These are phyloP conservation scores for Eretmochelys imbricata DNA, from an alignment of 2,113 vertebrate species.

Conservation along the genomic window DNA sequence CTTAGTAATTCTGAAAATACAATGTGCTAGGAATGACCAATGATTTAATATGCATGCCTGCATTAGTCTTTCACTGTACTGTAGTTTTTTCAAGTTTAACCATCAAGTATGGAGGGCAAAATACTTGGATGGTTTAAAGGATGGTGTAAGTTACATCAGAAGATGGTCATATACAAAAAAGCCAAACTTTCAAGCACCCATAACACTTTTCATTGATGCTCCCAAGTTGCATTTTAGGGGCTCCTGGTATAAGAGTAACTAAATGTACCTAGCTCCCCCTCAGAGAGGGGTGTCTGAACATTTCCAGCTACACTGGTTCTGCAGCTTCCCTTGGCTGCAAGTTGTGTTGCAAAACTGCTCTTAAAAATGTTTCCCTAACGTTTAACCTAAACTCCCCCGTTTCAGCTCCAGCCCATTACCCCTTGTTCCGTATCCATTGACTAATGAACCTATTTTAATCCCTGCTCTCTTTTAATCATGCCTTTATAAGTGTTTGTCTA, in stretches of 20 bases:
- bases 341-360: background rate
- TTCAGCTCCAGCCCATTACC: background rate
- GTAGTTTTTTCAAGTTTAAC: background rate
- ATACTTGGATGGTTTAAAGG: background rate
- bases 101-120: background rate
- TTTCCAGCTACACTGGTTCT: background rate
- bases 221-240: background rate
- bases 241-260: background rate
- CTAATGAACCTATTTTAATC: background rate
- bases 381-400: accelerated
- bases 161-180: background rate
- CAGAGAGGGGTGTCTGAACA: background rate
- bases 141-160: background rate
- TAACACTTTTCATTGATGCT: background rate
- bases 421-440: background rate
- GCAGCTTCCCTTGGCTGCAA: background rate
- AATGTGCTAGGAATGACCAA: background rate
- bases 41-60: background rate
- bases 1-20: background rate
- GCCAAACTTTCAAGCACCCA: background rate
- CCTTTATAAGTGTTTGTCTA: background rate
- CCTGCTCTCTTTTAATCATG: background rate
- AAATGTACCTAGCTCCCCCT: background rate
- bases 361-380: background rate
- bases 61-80: background rate